A percentile compares a stretch with the other conserved stretches of the same genome.
Evolutionary conservation across 2,888 invertebrate genomes (phyloP).

Genomic region (Argyresthia goedartella): DNA sequence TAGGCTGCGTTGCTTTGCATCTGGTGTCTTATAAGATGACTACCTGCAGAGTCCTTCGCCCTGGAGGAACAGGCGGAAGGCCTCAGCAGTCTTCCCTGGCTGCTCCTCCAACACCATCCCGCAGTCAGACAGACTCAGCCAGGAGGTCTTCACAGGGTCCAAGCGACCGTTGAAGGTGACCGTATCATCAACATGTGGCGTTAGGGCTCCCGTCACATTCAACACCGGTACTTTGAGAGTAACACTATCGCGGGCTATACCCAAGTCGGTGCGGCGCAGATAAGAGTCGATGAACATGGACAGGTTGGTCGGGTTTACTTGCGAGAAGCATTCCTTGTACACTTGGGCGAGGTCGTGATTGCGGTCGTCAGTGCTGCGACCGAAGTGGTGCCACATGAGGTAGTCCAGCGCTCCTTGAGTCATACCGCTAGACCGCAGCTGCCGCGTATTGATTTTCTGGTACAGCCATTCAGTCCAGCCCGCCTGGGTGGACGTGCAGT

Average conservation of each 20-base stretch:
- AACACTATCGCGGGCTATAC: conserved; percentile 75
- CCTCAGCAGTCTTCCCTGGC: conserved; percentile 97
- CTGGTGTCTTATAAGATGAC: conserved; percentile 29
- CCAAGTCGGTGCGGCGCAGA: conserved; percentile 90
- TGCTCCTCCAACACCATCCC: conserved; percentile 99
- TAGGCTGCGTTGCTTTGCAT: conserved; percentile 28
- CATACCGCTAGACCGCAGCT: conserved; percentile 90
- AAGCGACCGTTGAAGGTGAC: conserved; percentile 96
- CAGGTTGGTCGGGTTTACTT: conserved; percentile 94
- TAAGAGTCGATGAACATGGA: conserved; percentile 96
- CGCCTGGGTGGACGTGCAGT: conserved; percentile 92
- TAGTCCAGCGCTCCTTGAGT: conserved; percentile 95
- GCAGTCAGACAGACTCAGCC: conserved; percentile 99
- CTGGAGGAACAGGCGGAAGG: conserved; percentile 96
- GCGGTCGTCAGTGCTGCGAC: conserved; percentile 87
- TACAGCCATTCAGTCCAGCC: conserved; percentile 99
- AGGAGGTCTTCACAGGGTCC: conserved; percentile 96
- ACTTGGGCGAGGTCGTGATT: conserved; percentile 95
- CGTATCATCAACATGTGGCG: conserved; percentile 97
- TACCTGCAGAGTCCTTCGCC: conserved; percentile 96
- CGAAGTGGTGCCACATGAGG: conserved; percentile 99
- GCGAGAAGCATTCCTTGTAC: conserved; percentile 94
- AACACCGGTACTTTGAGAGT: conserved; percentile 89
- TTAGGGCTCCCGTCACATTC: conserved; percentile 93
- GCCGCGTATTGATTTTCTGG: conserved; percentile 94